Percentiles rank a stretch among this genome's conserved stretches.
These are phyloP conservation scores for Thamnaconus septentrionalis DNA, from an alignment of 2,113 vertebrate genomes.

Conservation along the genomic window DNA sequence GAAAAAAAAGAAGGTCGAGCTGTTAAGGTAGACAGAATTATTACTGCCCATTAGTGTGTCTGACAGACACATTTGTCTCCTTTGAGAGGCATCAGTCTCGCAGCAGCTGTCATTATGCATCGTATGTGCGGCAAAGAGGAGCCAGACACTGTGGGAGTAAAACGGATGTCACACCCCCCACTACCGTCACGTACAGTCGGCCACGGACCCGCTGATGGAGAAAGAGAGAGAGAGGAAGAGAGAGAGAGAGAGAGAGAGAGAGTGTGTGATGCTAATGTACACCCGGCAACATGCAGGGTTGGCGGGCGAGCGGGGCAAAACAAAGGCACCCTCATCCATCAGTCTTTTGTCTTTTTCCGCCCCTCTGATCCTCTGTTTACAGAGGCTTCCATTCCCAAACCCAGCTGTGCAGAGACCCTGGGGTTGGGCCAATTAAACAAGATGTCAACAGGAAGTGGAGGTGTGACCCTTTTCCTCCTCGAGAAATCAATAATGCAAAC, in stretches of 20 bases:
- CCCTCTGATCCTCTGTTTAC: constrained; percentile 41
- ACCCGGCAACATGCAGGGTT: constrained; percentile 41
- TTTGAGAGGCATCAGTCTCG: constrained; percentile 39
- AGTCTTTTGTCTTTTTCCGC: constrained; percentile 24
- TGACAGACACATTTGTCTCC: constrained; percentile 20
- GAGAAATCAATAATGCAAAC: constrained; percentile 25
- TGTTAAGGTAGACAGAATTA: constrained; percentile 16
- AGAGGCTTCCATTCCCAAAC: constrained; percentile 32
- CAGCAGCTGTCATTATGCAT: constrained; percentile 37
- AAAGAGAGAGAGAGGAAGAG: too few species aligned
- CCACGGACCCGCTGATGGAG: too few species aligned
- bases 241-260: too few species aligned
- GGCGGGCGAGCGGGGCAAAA: constrained; percentile 31
- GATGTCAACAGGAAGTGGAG: constrained; percentile 31
- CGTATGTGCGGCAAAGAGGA: constrained; percentile 28
- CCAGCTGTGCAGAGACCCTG: constrained; percentile 21
- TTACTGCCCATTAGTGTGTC: constrained; percentile 12
- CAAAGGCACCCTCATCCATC: constrained; percentile 61
- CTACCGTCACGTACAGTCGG: too few species aligned
- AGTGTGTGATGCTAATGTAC: constrained; percentile 31
- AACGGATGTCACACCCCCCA: constrained; percentile 33
- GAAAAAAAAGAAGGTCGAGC: constrained; percentile 9
- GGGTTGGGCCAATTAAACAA: constrained; percentile 33
- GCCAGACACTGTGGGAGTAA: constrained; percentile 40
- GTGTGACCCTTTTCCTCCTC: constrained; percentile 42